Evolutionary conservation across 64 coral and sea anemone genomes (phyloP), one percentile per base, ranked within the genome.

Genomic region (Anthopleura sola): DNA sequence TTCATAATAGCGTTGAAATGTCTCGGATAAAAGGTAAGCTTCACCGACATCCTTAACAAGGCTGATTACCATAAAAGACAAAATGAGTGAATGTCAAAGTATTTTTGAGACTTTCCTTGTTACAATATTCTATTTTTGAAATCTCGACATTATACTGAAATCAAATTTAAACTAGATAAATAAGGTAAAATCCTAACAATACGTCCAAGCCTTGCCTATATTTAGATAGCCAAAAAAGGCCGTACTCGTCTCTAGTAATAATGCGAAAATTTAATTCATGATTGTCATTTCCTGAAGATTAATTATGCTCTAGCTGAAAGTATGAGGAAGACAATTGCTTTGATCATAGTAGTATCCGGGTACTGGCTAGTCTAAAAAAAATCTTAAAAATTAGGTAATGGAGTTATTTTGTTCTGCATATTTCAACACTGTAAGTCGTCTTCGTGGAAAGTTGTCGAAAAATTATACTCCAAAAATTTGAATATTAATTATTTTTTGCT

Each of bases 201-300:
- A 62, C 3, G 0, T 62, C 50, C 1, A 17, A 53, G 58, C 58
- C 58, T 24, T 62, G 58, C 66, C 66, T 17, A 34, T 71, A 32
- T 71, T 71, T 71, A 71, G 66, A 36, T 32, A 5, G 66, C 66
- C 66, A 71, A 71, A 71, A 71, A 71, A 31, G 66, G 66, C 23
- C 34, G 2, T 32, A 32, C 31, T 0, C 8, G 11, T 29, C 1
- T 36, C 28, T 12, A 6, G n/a, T 12, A 71, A 71, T 71, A 12
- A 71, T 71, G 66, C 66, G 66, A 71, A 71, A 71, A 71, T 34
- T 71, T 71, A 34, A 71, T 71, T 71, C 31, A 32, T 29, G n/a
- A 15, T 15, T 32, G 66, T 71, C 2, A 71, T 71, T 71, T 71
- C 66, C 66, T 32, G n/a, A 21, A 62, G 58, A 71, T 26, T 28